Conservation (phyloP, 1,140 invertebrate genomes). For the Drosophila malerkotliana region DNA sequence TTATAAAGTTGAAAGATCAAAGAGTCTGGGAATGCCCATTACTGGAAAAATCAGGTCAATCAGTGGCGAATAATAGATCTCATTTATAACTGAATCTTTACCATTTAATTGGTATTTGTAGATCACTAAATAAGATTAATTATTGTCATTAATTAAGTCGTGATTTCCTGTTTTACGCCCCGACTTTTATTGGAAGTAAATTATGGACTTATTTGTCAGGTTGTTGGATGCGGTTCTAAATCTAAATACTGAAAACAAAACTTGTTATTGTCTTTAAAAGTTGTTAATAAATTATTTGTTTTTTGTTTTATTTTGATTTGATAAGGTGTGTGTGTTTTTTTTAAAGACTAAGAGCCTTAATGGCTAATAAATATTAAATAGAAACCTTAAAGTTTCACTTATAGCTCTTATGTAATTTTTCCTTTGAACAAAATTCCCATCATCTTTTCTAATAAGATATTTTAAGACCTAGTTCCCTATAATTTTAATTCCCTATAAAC, state of each 20-base stretch:
- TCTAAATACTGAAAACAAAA: constrained; percentile 4
- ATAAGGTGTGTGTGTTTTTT: not conserved
- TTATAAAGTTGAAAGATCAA: not conserved
- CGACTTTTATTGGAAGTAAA: not conserved
- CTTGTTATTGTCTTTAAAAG: constrained; percentile 1
- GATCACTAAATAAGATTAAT: constrained; percentile 1
- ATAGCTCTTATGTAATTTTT: not conserved
- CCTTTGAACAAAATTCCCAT: not conserved
- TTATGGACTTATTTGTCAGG: not conserved
- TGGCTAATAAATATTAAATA: not conserved
- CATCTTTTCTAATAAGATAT: not conserved
- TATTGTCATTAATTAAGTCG: constrained; percentile 1
- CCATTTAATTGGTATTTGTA: constrained; percentile 1
- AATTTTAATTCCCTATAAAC: not conserved
- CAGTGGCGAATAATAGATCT: not conserved
- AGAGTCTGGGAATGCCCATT: constrained; percentile 7
- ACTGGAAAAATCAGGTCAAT: not conserved
- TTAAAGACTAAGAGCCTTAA: no score
- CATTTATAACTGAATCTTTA: not conserved
- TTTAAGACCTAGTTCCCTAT: not conserved
- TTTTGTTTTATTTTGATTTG: not conserved
- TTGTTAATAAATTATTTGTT: not conserved
- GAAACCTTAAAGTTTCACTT: no score
- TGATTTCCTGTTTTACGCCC: constrained; percentile 6
- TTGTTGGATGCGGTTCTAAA: not conserved